Percentiles rank a stretch among this genome's conserved stretches.
These are phyloP conservation scores for Halcyon chelicuti DNA, from an alignment of 2,797 vertebrate genomes.

Conservation along the genomic window DNA sequence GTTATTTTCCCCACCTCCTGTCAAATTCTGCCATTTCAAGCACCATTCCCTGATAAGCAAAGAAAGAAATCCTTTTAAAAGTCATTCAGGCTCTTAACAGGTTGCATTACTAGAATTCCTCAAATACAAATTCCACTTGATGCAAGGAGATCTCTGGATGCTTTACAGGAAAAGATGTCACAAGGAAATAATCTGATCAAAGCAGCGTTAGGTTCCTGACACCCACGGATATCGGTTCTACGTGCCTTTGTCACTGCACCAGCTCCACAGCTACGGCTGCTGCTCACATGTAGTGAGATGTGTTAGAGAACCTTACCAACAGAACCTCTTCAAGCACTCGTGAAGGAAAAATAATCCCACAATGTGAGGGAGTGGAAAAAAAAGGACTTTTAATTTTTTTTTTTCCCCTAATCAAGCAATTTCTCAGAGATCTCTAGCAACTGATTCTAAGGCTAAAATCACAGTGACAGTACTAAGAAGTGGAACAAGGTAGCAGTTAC, in stretches of 20 bases:
- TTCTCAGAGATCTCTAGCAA: neutral
- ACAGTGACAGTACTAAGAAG: neutral
- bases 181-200: conserved; percentile 1
- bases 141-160: neutral
- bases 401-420: neutral
- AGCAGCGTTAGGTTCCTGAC: neutral
- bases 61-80: neutral
- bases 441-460: neutral
- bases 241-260: neutral
- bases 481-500: neutral
- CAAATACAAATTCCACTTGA: neutral
- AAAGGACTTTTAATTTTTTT: neutral
- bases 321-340: neutral
- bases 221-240: neutral
- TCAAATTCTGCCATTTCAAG: neutral
- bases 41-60: neutral
- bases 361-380: rapidly evolving
- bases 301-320: neutral
- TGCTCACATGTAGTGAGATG: neutral
- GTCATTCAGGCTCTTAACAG: neutral
- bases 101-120: neutral
- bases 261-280: neutral
- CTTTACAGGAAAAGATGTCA: neutral
- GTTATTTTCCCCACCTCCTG: neutral
- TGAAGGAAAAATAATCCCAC: neutral